Conservation (phyloP, 2,797 vertebrate species). For the Pampus argenteus region DNA sequence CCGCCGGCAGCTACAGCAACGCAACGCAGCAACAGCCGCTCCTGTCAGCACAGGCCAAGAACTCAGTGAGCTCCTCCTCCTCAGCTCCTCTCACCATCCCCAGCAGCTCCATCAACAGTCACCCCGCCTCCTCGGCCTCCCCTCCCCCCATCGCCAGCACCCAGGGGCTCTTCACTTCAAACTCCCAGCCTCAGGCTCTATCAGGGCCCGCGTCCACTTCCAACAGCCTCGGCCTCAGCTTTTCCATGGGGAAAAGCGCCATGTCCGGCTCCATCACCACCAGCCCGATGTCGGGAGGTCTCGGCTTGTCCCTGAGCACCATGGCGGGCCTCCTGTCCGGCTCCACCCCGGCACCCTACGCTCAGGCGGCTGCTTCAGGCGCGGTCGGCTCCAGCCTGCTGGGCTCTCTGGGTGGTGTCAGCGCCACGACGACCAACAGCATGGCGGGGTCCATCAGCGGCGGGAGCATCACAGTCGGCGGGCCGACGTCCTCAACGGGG, state of each 20-base stretch:
- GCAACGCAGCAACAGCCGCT: conserved; percentile 82
- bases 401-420: conserved; percentile 68
- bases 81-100: conserved; percentile 47
- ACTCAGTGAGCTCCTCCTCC: conserved; percentile 54
- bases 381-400: conserved; percentile 63
- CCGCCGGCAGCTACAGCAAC: conserved; percentile 83
- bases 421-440: conserved; percentile 48
- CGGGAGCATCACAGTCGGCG: conserved; percentile 68
- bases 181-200: conserved; percentile 54
- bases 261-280: conserved; percentile 47
- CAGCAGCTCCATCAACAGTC: conserved; percentile 64
- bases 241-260: conserved; percentile 72
- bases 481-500: conserved; percentile 66
- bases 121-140: conserved; percentile 60
- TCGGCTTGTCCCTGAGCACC: conserved; percentile 78
- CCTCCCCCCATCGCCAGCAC: conserved; percentile 74
- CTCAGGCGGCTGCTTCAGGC: conserved; percentile 86
- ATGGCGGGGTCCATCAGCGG: conserved; percentile 60
- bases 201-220: conserved; percentile 62
- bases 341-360: conserved; percentile 88
- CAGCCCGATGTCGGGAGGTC: conserved; percentile 71
- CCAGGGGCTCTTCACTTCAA: conserved; percentile 70
- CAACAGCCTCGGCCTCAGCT: conserved; percentile 76
- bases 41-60: conserved; percentile 71
- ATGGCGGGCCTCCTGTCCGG: conserved; percentile 76